These are phyloP conservation scores for Heliconius hortense DNA, from an alignment of 2,888 invertebrate species.

Conservation along the genomic window DNA sequence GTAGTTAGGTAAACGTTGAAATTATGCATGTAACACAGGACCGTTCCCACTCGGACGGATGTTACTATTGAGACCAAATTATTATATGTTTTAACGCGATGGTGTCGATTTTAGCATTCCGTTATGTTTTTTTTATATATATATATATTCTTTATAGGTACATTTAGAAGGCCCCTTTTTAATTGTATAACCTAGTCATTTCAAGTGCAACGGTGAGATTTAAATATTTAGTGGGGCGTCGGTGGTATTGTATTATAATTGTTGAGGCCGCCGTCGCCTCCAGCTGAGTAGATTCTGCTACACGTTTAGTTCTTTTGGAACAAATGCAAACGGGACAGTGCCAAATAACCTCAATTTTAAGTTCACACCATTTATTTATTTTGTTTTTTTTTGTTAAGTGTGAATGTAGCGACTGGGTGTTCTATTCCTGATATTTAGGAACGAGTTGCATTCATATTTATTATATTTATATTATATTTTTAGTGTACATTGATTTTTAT, in stretches of 20 bases:
- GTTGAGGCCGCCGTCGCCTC: slow-evolving; percentile 56
- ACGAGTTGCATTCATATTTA: slow-evolving; percentile 81
- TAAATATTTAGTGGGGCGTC: slow-evolving; percentile 59
- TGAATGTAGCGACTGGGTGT: slow-evolving; percentile 81
- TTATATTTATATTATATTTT: slow-evolving; percentile 71
- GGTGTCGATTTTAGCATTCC: slow-evolving; percentile 82
- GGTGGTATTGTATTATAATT: slow-evolving; percentile 72
- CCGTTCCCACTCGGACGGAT: slow-evolving; percentile 69
- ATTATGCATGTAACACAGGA: slow-evolving; percentile 69
- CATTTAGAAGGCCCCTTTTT: slow-evolving; percentile 77
- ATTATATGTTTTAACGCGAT: slow-evolving; percentile 80
- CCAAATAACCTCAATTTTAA: slow-evolving; percentile 80
- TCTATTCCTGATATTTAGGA: slow-evolving; percentile 82
- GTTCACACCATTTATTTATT: slow-evolving; percentile 71
- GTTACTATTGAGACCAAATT: slow-evolving; percentile 81
- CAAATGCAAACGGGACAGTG: slow-evolving; percentile 72
- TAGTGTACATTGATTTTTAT: slow-evolving; percentile 68
- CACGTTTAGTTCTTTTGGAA: slow-evolving; percentile 46
- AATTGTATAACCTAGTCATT: slow-evolving; percentile 81
- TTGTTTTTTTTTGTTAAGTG: slow-evolving; percentile 69
- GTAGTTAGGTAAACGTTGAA: slow-evolving; percentile 74
- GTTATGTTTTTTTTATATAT: slow-evolving; percentile 57
- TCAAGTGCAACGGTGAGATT: slow-evolving; percentile 81
- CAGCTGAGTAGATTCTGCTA: slow-evolving; percentile 43
- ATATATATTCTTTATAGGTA: slow-evolving; percentile 63